Evolutionary conservation across 1,140 invertebrate genomes (phyloP).

Genomic region (Pteromalus puparum): DNA sequence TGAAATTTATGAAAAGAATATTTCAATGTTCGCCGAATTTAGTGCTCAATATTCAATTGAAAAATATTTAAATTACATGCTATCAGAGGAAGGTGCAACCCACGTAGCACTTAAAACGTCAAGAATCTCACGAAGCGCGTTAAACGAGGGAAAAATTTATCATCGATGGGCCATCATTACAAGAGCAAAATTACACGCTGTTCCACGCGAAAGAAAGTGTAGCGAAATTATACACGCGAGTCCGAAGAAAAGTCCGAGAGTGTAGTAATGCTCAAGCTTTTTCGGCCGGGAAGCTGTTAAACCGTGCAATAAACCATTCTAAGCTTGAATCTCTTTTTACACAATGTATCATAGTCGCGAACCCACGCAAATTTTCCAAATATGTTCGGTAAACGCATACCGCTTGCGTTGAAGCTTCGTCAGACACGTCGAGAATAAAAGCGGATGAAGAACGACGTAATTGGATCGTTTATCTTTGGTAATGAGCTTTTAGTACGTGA

Average conservation of each 20-base stretch:
- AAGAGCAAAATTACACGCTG: conserved; percentile 14
- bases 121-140: background rate
- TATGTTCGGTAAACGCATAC: background rate
- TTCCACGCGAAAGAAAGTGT: conserved; percentile 16
- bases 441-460: conserved; percentile 17
- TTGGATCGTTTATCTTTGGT: background rate
- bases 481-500: background rate
- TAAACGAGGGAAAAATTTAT: conserved; percentile 18
- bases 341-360: conserved; percentile 14
- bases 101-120: background rate
- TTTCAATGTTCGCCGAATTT: background rate
- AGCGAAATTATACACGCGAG: conserved; percentile 20
- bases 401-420: background rate
- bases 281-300: conserved; percentile 12
- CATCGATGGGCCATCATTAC: conserved; percentile 1
- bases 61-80: background rate
- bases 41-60: background rate
- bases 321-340: background rate
- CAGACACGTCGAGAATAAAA: conserved; percentile 11
- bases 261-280: conserved; percentile 31
- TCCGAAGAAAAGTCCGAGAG: background rate
- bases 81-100: background rate
- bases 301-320: conserved; percentile 26
- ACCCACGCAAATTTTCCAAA: background rate
- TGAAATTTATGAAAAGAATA: background rate